Evolutionary conservation across 1,140 invertebrate genomes (phyloP).

Genomic region (Kradibia gibbosae): DNA sequence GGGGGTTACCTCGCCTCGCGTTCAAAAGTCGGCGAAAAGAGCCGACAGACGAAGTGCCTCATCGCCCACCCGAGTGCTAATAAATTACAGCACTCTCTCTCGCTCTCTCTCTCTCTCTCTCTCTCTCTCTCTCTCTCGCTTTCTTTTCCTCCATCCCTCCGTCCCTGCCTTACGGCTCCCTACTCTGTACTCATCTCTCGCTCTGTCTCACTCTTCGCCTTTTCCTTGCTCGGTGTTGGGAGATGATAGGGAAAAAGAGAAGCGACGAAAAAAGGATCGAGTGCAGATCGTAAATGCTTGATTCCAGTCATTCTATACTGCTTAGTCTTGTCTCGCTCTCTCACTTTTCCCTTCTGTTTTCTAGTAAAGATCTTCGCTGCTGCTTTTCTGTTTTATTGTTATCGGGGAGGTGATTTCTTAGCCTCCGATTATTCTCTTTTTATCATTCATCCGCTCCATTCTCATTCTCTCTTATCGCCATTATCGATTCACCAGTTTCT

Average conservation of each 20-base stretch:
- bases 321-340: not conserved
- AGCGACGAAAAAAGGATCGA: slow-evolving; percentile 7
- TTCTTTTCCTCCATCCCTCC: not conserved
- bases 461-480: not conserved
- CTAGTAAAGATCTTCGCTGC: not conserved
- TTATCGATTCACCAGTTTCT: not conserved
- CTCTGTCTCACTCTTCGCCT: not conserved
- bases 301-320: not conserved
- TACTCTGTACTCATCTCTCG: too few species aligned
- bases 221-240: slow-evolving; percentile 15
- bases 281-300: slow-evolving; percentile 29
- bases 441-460: not conserved
- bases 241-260: slow-evolving; percentile 35
- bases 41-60: slow-evolving; percentile 49
- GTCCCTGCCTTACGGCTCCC: too few species aligned
- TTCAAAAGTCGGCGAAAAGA: slow-evolving; percentile 40
- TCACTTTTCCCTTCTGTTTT: not conserved
- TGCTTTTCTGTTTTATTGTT: not conserved
- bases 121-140: not conserved
- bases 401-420: not conserved
- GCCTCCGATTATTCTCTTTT: not conserved
- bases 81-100: slow-evolving; percentile 51
- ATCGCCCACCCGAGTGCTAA: slow-evolving; percentile 52
- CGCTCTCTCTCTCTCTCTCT: not conserved
- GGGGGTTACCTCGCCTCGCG: slow-evolving; percentile 36